Percentiles rank a stretch among this genome's conserved stretches.
These are phyloP conservation scores for Heliconius sara DNA, from an alignment of 2,888 invertebrate species.

Conservation along the genomic window DNA sequence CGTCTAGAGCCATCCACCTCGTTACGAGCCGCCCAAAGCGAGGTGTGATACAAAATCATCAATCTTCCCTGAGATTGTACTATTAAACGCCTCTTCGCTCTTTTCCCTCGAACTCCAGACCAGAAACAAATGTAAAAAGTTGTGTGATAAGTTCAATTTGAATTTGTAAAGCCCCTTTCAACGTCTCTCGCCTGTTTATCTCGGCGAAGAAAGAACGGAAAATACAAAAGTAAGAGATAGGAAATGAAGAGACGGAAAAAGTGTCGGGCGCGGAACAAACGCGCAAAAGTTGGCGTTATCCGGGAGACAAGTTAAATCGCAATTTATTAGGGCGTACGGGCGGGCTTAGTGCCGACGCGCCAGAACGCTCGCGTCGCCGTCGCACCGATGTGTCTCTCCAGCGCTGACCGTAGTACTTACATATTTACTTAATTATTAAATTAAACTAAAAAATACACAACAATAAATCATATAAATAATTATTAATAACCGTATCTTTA, in stretches of 20 bases:
- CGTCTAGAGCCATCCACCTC: slow-evolving; percentile 80
- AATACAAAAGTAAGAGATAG: slow-evolving; percentile 85
- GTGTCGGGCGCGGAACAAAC: slow-evolving; percentile 83
- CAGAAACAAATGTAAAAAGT: slow-evolving; percentile 85
- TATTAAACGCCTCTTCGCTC: slow-evolving; percentile 84
- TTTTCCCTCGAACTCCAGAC: slow-evolving; percentile 81
- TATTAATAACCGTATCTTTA: not conserved
- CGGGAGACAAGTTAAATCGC: slow-evolving; percentile 84
- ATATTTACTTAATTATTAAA: not conserved
- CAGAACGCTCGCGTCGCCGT: slow-evolving; percentile 47
- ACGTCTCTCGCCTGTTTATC: slow-evolving; percentile 84
- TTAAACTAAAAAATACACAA: not conserved
- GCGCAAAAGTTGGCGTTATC: slow-evolving; percentile 83
- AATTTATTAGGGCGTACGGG: slow-evolving; percentile 82
- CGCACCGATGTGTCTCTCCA: slow-evolving; percentile 37
- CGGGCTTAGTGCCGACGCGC: slow-evolving; percentile 71
- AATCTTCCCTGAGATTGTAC: slow-evolving; percentile 83
- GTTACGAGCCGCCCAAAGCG: slow-evolving; percentile 83
- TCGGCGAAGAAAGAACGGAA: slow-evolving; percentile 80
- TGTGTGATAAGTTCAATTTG: slow-evolving; percentile 85
- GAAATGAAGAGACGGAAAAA: slow-evolving; percentile 84
- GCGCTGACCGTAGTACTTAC: not conserved
- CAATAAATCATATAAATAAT: not conserved
- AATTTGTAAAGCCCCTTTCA: slow-evolving; percentile 85
- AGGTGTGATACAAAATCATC: slow-evolving; percentile 85